Percentiles rank a stretch among this genome's conserved stretches.
These are phyloP conservation scores for Odontocolon sp. DNA, from an alignment of 2,888 invertebrate species.

Conservation along the genomic window DNA sequence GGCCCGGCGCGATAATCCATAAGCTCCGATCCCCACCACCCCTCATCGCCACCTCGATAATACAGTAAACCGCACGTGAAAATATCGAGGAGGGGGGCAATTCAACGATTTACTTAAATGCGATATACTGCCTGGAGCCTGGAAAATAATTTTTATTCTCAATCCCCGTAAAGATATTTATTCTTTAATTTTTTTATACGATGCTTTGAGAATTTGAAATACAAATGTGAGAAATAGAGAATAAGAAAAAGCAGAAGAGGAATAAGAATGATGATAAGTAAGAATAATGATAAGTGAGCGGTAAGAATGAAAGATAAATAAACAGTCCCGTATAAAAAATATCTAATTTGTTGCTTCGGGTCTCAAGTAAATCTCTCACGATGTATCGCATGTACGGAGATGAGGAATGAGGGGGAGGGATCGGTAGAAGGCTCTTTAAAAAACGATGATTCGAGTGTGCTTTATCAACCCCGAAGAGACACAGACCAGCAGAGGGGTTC, in stretches of 20 bases:
- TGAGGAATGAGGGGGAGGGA: slow-evolving; percentile 29
- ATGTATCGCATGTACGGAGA: neutral
- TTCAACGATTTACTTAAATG: slow-evolving; percentile 1
- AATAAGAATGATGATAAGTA: too few species aligned
- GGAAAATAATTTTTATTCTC: too few species aligned
- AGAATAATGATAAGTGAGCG: too few species aligned
- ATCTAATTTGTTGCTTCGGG: too few species aligned
- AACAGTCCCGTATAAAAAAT: too few species aligned
- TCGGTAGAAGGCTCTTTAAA: slow-evolving; percentile 65
- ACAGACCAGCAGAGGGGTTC: slow-evolving; percentile 69
- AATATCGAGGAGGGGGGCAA: slow-evolving; percentile 1
- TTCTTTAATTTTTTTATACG: too few species aligned
- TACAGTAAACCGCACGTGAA: slow-evolving; percentile 30
- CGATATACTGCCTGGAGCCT: too few species aligned
- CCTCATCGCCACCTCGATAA: slow-evolving; percentile 20
- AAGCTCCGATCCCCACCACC: slow-evolving; percentile 16
- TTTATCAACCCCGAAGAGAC: slow-evolving; percentile 71
- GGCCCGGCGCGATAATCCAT: slow-evolving; percentile 55
- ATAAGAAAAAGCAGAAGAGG: too few species aligned
- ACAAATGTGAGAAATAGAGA: too few species aligned
- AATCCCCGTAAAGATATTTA: too few species aligned
- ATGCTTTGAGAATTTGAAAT: too few species aligned
- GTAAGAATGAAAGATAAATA: too few species aligned
- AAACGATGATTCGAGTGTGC: slow-evolving; percentile 76
- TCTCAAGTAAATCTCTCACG: neutral